phyloP scores from a whole-genome alignment of 2,888 invertebrate genomes.

The Perdita meconis region DNA sequence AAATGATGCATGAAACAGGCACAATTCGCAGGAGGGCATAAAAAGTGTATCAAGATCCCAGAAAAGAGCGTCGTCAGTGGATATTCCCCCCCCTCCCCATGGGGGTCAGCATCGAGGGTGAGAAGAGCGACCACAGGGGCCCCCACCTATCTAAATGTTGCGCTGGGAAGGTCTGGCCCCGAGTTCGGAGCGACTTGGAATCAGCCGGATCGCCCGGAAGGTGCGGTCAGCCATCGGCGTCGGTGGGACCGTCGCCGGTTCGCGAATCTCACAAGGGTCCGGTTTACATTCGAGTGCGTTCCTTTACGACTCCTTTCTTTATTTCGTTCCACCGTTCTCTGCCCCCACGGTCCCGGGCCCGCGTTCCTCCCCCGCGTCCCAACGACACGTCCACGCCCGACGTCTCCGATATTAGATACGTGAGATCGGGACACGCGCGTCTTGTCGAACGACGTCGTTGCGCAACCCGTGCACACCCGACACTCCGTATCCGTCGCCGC shows the following conservation, averaged over 20 bases:
- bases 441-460: constrained; percentile 73
- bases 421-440: constrained; percentile 68
- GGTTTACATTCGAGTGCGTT: constrained; percentile 83
- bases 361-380: constrained; percentile 49
- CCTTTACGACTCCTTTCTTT: constrained; percentile 75
- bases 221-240: constrained; percentile 82
- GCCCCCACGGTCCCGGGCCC: constrained; percentile 36
- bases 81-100: constrained; percentile 19
- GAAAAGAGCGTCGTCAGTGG: constrained; percentile 34
- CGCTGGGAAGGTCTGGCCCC: constrained; percentile 61
- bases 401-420: constrained; percentile 78
- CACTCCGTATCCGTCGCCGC: constrained; percentile 58
- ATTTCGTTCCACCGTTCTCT: constrained; percentile 64
- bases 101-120: no score
- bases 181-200: constrained; percentile 66
- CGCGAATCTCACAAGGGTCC: constrained; percentile 84
- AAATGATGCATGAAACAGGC: constrained; percentile 59
- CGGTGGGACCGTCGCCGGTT: constrained; percentile 82
- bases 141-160: constrained; percentile 58
- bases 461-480: constrained; percentile 75
- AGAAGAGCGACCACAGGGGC: constrained; percentile 20
- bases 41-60: constrained; percentile 41
- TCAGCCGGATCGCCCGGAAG: constrained; percentile 81
- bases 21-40: constrained; percentile 34
- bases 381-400: constrained; percentile 10